Conservation (phyloP, 2,888 invertebrate species). For the Itoplectis maculator region DNA sequence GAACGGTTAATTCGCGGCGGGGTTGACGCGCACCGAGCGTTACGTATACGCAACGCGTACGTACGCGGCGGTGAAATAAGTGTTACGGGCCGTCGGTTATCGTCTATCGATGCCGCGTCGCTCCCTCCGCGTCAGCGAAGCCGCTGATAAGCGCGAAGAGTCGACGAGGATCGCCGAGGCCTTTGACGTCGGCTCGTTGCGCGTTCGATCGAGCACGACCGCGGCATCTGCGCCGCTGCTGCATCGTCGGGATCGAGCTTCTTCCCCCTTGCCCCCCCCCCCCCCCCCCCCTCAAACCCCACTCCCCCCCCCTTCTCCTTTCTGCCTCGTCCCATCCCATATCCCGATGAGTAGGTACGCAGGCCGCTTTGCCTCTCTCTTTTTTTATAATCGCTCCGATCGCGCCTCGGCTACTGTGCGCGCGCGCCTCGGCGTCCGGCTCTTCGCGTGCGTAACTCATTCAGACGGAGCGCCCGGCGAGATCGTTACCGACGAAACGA, state of each 20-base stretch:
- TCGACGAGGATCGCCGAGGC: conserved; percentile 42
- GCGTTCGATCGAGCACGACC: conserved; percentile 67
- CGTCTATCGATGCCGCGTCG: conserved; percentile 47
- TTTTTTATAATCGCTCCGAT: conserved; percentile 54
- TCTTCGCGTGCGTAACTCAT: conserved; percentile 65
- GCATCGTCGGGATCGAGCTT: conserved; percentile 51
- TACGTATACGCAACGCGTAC: conserved; percentile 7
- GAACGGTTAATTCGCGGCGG: conserved; percentile 19
- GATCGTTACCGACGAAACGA: conserved; percentile 49
- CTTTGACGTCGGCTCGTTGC: conserved; percentile 67
- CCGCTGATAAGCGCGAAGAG: conserved; percentile 63
- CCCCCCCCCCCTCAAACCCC: too few relatives aligned
- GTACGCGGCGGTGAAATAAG: conserved; percentile 22
- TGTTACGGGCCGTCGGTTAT: conserved; percentile 45
- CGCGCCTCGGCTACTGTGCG: conserved; percentile 53
- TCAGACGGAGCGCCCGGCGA: conserved; percentile 50
- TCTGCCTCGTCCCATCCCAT: not conserved
- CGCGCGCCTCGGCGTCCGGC: conserved; percentile 44
- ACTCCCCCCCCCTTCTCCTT: too few relatives aligned
- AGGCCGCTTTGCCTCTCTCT: conserved; percentile 45
- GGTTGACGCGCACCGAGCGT: not conserved
- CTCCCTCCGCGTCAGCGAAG: conserved; percentile 38
- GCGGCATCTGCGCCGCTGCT: conserved; percentile 51
- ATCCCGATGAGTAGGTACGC: conserved; percentile 41
- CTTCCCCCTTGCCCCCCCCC: not conserved